Evolutionary conservation across 2,888 invertebrate genomes (phyloP).

Genomic region (Amblyjoppa fuscipennis): DNA sequence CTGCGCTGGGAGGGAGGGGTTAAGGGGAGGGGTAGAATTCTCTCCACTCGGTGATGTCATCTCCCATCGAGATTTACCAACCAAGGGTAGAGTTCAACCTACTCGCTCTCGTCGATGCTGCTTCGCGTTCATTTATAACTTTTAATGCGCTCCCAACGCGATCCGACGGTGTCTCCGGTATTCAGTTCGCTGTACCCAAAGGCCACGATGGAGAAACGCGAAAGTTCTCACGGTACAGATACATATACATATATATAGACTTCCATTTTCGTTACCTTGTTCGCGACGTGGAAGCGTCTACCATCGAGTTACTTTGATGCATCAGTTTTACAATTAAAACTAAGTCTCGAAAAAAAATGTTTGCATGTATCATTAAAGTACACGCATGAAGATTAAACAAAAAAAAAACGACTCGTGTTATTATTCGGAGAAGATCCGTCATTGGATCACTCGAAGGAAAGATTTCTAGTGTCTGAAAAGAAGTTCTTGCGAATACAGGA

Average conservation of each 20-base stretch:
- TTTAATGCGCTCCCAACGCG: conserved; percentile 56
- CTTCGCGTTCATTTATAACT: conserved; percentile 61
- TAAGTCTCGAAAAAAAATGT: background rate
- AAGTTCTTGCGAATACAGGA: background rate
- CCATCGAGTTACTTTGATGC: conserved; percentile 29
- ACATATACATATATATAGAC: background rate
- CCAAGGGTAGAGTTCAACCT: conserved; percentile 37
- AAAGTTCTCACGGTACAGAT: conserved; percentile 39
- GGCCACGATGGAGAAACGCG: background rate
- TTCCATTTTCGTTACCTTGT: conserved; percentile 12
- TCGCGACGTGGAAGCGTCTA: background rate
- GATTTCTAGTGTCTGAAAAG: background rate
- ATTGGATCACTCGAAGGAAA: background rate
- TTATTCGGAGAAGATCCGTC: background rate
- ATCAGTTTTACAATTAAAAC: conserved; percentile 36
- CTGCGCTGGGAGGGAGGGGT: background rate
- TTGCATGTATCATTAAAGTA: background rate
- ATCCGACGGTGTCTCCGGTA: conserved; percentile 12
- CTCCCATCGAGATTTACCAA: conserved; percentile 50
- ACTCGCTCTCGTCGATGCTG: conserved; percentile 21
- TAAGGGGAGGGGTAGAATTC: conserved; percentile 14
- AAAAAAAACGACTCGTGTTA: background rate
- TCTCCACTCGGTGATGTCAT: conserved; percentile 32
- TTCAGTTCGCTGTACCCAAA: conserved; percentile 17
- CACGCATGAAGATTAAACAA: background rate